Base-by-base conservation (phyloP, 2,888 invertebrate genomes). In the Polydrusus cervinus region DNA sequence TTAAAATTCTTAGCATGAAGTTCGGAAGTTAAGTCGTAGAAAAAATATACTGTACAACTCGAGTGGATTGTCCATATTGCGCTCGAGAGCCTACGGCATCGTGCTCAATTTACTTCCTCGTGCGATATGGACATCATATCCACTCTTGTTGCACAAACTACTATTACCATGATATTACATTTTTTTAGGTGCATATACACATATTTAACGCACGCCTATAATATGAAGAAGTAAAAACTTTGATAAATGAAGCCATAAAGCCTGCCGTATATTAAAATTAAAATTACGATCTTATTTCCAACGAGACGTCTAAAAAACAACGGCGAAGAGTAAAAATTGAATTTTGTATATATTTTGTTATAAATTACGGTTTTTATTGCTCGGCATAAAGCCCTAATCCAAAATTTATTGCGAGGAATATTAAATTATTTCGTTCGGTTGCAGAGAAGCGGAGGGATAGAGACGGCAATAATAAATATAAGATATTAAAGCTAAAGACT, bases 281-380 rank as follows among this genome's bases (percentile, higher is more conserved):
- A 57, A 68, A 68, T 53, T 68, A 68, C 57, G 40, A 55, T 62
- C 62, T 62, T 62, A 62, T 25, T 45, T 62, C 47, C 62, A 62
- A 62, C 47, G 61, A 69, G 61, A 71, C 62, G 65, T 10, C 51
- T 25, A 71, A 71, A 71, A 71, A 71, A 64, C 72, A 79, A 67
- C 76, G 74, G 75, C 75, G 76, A 79, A 78, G 78, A 71, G 73
- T 78, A 78, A 78, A 78, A 82, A 82, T 80, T 80, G 81, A 81
- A 85, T 85, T 85, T 86, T 85, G 85, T 85, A 85, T 85, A 85
- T 85, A 86, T 86, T 86, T 86, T 87, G 87, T 86, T 87, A 86
- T 86, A 87, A 87, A 87, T 87, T 87, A 86, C 86, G 85, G 85
- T 86, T 87, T 87, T 87, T 87, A 87, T 85, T 85, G 84, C 85